Evolutionary conservation across 2,113 vertebrate species (phyloP).

Genomic region (Cryptotis parvus): DNA sequence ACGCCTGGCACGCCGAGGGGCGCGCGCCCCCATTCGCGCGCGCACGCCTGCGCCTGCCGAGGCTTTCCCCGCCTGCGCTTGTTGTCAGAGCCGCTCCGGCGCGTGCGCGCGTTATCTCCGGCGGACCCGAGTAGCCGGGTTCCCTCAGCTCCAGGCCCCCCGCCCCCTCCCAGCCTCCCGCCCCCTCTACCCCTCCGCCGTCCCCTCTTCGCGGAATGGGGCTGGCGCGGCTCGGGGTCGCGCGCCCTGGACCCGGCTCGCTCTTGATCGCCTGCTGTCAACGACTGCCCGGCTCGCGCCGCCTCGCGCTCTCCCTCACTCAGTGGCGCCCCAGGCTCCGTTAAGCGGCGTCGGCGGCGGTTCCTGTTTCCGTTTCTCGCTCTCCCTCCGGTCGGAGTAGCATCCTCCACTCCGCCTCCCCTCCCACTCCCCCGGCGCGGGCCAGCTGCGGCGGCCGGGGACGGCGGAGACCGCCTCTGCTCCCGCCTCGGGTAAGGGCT

Average conservation of each 20-base stretch:
- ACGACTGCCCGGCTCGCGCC: constrained; percentile 71
- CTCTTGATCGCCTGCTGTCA: constrained; percentile 78
- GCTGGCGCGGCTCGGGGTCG: constrained; percentile 68
- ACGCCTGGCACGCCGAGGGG: constrained; percentile 58
- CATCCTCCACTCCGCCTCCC: constrained; percentile 74
- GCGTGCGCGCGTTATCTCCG: constrained; percentile 72
- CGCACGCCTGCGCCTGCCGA: constrained; percentile 73
- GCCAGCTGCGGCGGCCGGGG: constrained; percentile 63
- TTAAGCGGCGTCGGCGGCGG: constrained; percentile 76
- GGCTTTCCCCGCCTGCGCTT: constrained; percentile 78
- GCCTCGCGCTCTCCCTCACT: constrained; percentile 75
- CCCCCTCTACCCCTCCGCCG: neutral
- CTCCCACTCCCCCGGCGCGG: constrained; percentile 63
- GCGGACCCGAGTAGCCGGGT: constrained; percentile 28
- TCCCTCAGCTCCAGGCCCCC: constrained; percentile 53
- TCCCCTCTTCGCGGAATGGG: constrained; percentile 71
- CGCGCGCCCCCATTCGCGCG: constrained; percentile 53
- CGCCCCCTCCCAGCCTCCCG: neutral
- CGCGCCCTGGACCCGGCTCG: constrained; percentile 70
- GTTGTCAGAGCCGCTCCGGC: constrained; percentile 57
- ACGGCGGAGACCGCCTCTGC: constrained; percentile 59
- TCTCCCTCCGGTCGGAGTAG: constrained; percentile 67
- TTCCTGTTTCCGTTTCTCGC: constrained; percentile 83
- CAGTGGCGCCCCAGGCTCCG: constrained; percentile 81
- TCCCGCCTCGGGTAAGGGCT: constrained; percentile 66